These are phyloP conservation scores for Athalia cordata DNA, from an alignment of 2,888 invertebrate species.

Conservation along the genomic window DNA sequence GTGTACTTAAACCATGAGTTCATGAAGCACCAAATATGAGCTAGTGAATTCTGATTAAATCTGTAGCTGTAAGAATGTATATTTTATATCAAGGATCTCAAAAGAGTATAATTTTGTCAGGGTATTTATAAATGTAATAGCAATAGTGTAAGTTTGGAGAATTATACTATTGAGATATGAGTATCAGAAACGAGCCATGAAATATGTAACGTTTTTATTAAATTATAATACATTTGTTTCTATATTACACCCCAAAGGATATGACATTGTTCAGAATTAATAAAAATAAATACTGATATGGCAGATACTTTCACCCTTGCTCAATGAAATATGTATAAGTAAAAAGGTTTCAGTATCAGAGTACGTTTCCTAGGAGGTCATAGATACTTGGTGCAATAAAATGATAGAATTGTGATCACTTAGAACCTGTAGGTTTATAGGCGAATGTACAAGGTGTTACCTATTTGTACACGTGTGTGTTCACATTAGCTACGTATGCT, in stretches of 20 bases:
- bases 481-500: neutral
- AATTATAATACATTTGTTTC: constrained; percentile 27
- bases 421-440: neutral
- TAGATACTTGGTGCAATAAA: neutral
- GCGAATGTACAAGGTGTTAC: neutral
- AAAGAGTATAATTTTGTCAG: constrained; percentile 32
- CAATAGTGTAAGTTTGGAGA: neutral
- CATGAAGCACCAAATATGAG: constrained; percentile 12
- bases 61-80: constrained; percentile 27
- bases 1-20: constrained; percentile 16
- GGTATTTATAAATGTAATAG: constrained; percentile 25
- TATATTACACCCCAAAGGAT: neutral
- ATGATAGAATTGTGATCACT: constrained; percentile 1
- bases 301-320: constrained; percentile 3
- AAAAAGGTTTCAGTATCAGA: constrained; percentile 12
- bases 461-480: neutral
- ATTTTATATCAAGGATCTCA: constrained; percentile 48
- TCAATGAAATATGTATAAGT: constrained; percentile 20
- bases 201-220: constrained; percentile 26
- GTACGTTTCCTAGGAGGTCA: constrained; percentile 3
- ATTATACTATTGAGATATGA: neutral
- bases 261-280: constrained; percentile 6
- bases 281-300: constrained; percentile 36
- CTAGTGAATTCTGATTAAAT: constrained; percentile 8
- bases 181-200: constrained; percentile 4